Evolutionary conservation across 2,888 invertebrate species (phyloP).

Genomic region (Mythimna pallens): DNA sequence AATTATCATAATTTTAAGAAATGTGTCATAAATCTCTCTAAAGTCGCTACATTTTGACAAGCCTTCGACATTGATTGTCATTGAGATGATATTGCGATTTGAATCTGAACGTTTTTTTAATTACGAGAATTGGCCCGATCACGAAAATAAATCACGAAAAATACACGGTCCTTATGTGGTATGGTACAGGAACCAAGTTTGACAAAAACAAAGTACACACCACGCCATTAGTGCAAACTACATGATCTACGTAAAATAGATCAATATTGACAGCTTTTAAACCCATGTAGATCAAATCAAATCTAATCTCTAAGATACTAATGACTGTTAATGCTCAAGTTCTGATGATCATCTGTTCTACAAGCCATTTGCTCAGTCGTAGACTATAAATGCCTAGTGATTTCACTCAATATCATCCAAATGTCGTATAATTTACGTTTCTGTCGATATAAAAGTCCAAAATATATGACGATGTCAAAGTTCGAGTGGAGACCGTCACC

Average conservation of each 20-base stretch:
- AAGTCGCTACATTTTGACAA: too few relatives aligned
- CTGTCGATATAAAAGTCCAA: conserved; percentile 63
- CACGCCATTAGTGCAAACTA: too few relatives aligned
- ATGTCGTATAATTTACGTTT: conserved; percentile 56
- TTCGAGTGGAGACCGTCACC: conserved; percentile 65
- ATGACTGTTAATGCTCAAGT: conserved; percentile 26
- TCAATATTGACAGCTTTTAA: not conserved
- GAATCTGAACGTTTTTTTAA: too few relatives aligned
- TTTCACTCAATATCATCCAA: conserved; percentile 57
- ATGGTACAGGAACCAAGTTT: too few relatives aligned
- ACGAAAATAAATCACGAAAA: too few relatives aligned
- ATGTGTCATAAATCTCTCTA: too few relatives aligned
- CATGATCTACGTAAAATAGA: not conserved
- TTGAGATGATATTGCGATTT: too few relatives aligned
- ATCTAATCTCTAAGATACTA: conserved; percentile 40
- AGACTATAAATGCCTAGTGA: conserved; percentile 46
- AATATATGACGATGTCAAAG: conserved; percentile 70
- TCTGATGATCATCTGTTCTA: conserved; percentile 42
- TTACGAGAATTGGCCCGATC: too few relatives aligned
- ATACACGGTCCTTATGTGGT: too few relatives aligned
- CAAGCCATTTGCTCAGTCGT: conserved; percentile 45
- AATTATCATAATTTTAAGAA: too few relatives aligned
- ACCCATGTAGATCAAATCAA: conserved; percentile 14
- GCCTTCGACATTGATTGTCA: too few relatives aligned
- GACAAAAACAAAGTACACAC: not conserved